Conservation (phyloP, 2,888 invertebrate genomes). For the Diaprepes abbreviatus region DNA sequence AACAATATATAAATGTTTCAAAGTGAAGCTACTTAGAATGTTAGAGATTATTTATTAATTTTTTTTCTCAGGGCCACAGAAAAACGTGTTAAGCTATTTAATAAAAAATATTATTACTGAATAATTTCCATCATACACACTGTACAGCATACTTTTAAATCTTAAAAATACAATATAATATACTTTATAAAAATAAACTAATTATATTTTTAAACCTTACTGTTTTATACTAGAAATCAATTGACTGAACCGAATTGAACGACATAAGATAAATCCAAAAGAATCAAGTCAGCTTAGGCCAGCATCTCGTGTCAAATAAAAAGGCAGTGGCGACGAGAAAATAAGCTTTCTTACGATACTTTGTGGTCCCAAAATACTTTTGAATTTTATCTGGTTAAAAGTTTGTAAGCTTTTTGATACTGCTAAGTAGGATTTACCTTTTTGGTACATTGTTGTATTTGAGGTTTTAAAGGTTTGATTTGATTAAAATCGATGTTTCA, state of each 20-base stretch:
- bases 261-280: constrained; percentile 17
- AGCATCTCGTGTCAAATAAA: constrained; percentile 20
- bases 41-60: too few species aligned
- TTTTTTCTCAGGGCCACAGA: too few species aligned
- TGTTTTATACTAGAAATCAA: background rate
- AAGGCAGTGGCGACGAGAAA: constrained; percentile 16
- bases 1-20: too few species aligned
- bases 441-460: background rate
- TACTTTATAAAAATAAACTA: too few species aligned
- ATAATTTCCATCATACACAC: too few species aligned
- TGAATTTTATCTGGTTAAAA: constrained; percentile 14
- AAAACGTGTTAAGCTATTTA: too few species aligned
- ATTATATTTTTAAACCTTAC: background rate
- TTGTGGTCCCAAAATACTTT: constrained; percentile 12
- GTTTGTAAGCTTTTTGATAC: background rate
- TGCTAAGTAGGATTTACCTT: constrained; percentile 3
- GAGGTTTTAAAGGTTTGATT: background rate
- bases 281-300: constrained; percentile 20
- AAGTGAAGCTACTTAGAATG: too few species aligned
- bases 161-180: too few species aligned
- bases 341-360: constrained; percentile 13
- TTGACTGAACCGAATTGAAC: constrained; percentile 6
- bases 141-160: too few species aligned
- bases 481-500: too few species aligned
- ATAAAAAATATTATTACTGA: too few species aligned